Conservation (phyloP, 2,888 invertebrate species). For the Deilephila porcellus region DNA sequence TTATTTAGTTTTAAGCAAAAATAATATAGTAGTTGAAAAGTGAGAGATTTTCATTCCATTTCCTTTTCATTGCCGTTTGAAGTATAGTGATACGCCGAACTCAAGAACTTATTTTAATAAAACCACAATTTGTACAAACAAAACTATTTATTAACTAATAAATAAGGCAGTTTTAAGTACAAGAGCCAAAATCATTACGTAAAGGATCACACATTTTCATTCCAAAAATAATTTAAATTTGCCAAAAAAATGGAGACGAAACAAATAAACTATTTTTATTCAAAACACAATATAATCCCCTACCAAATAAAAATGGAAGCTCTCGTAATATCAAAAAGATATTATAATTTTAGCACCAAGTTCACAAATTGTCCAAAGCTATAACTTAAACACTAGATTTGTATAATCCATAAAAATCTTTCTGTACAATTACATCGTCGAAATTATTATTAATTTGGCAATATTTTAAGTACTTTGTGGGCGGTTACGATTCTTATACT, state of each 20-base stretch:
- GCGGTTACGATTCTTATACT: conserved; percentile 2
- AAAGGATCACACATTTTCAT: conserved; percentile 15
- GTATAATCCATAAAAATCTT: conserved; percentile 57
- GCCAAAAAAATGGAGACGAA: no score
- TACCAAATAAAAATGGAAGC: conserved; percentile 47
- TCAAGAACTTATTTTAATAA: conserved; percentile 44
- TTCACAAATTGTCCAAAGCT: conserved; percentile 58
- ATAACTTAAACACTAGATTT: conserved; percentile 52
- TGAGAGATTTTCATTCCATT: no score
- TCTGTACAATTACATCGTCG: conserved; percentile 47
- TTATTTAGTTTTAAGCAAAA: no score
- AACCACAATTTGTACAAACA: conserved; percentile 58
- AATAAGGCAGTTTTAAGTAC: conserved; percentile 74
- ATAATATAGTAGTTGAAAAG: no score
- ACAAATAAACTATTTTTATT: not conserved
- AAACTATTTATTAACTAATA: conserved; percentile 70
- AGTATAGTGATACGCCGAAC: no score
- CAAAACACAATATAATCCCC: not conserved
- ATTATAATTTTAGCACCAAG: conserved; percentile 68
- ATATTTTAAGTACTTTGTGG: conserved; percentile 17
- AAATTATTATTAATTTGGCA: conserved; percentile 20
- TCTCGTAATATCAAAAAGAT: conserved; percentile 45
- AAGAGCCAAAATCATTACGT: conserved; percentile 52
- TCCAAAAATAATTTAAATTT: not conserved
- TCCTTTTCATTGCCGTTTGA: no score